Conservation (phyloP, 2,888 invertebrate genomes). For the Melinaea menophilus region DNA sequence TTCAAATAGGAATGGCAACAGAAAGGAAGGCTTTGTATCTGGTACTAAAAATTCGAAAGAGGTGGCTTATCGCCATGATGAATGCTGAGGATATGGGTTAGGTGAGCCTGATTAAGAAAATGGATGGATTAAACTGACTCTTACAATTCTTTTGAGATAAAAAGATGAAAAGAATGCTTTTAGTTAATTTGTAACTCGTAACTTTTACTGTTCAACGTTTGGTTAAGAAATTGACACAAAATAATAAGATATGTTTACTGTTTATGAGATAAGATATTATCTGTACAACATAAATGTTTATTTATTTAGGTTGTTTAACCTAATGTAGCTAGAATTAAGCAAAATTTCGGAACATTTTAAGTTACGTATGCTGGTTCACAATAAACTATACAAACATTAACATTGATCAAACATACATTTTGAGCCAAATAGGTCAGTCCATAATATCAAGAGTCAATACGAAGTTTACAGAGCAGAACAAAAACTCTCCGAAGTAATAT, state of each 20-base stretch:
- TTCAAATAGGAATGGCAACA: slow-evolving; percentile 29
- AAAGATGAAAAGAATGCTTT: not conserved
- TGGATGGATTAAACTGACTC: slow-evolving; percentile 3
- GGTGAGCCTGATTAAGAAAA: slow-evolving; percentile 6
- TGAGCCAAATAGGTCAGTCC: slow-evolving; percentile 22
- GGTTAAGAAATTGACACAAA: not conserved
- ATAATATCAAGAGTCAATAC: slow-evolving; percentile 22
- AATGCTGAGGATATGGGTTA: slow-evolving; percentile 6
- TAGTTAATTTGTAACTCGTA: not conserved
- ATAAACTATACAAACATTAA: slow-evolving; percentile 19
- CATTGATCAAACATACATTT: slow-evolving; percentile 22
- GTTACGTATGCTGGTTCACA: not conserved
- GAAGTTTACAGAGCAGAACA: slow-evolving; percentile 18
- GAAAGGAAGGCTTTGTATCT: slow-evolving; percentile 36
- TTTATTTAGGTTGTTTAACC: too few relatives aligned
- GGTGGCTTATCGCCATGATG: slow-evolving; percentile 8
- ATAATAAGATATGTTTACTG: not conserved
- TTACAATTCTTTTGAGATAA: not conserved
- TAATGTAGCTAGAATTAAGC: too few relatives aligned
- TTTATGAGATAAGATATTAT: not conserved
- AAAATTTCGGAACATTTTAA: not conserved
- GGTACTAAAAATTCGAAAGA: slow-evolving; percentile 7
- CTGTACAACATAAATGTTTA: too few relatives aligned
- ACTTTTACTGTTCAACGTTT: not conserved
- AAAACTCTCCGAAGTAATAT: slow-evolving; percentile 18